Percentiles rank a stretch among this genome's conserved stretches.
Conservation (phyloP, 1,140 invertebrate genomes). For the Nasonia vitripennis region DNA sequence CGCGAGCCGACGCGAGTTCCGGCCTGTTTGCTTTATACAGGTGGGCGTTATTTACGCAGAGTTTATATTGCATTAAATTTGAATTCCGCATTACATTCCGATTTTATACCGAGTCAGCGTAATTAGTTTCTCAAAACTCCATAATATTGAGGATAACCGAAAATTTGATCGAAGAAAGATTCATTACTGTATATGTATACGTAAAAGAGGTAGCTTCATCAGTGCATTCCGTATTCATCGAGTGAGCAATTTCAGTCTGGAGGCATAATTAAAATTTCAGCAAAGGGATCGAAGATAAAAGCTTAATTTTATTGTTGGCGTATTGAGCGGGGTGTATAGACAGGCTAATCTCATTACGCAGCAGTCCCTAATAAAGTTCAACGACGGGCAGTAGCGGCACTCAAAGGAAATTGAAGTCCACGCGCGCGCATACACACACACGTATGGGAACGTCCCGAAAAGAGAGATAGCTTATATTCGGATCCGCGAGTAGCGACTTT, state of each 20-base stretch:
- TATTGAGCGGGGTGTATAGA: slow-evolving; percentile 8
- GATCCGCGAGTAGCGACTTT: slow-evolving; percentile 55
- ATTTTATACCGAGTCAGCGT: too few relatives aligned
- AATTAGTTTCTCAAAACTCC: too few relatives aligned
- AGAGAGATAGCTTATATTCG: slow-evolving; percentile 12
- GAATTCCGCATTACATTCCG: not conserved
- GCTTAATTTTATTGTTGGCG: slow-evolving; percentile 32
- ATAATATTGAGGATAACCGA: too few relatives aligned
- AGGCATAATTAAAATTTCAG: not conserved
- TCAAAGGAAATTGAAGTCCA: slow-evolving; percentile 46
- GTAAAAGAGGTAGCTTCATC: too few relatives aligned
- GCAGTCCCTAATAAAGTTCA: slow-evolving; percentile 31
- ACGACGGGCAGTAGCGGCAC: slow-evolving; percentile 18
- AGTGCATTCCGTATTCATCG: not conserved
- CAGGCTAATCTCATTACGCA: slow-evolving; percentile 35
- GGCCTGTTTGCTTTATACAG: not conserved
- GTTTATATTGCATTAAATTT: slow-evolving; percentile 1
- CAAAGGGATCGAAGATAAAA: slow-evolving; percentile 10
- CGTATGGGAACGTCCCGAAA: not conserved
- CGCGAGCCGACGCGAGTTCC: not conserved
- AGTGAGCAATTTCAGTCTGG: not conserved
- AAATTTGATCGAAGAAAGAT: too few relatives aligned
- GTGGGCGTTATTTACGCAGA: not conserved
- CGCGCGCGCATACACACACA: not conserved
- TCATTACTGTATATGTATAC: too few relatives aligned